Evolutionary conservation across 2,888 invertebrate genomes (phyloP).

Genomic region (Tipula helvola): DNA sequence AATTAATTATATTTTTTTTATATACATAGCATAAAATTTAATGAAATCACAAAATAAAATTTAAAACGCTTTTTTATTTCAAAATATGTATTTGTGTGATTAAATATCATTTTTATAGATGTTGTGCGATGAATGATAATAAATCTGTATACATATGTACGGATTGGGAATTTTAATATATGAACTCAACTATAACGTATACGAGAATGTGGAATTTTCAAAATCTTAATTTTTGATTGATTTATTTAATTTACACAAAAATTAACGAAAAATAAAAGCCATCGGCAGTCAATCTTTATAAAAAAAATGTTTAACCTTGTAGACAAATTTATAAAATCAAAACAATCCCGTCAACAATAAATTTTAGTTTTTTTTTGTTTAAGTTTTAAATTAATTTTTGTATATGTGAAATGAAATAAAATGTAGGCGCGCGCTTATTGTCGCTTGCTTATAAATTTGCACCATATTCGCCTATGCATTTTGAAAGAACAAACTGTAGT

Average conservation of each 20-base stretch:
- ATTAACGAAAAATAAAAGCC: neutral
- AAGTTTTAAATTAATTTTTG: neutral
- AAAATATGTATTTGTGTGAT: neutral
- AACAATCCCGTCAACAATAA: neutral
- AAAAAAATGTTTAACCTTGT: neutral
- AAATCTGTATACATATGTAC: neutral
- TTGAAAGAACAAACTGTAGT: too few species aligned
- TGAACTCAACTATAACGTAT: too few species aligned
- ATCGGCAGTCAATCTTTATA: neutral
- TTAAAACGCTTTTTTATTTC: neutral
- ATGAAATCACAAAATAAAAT: neutral
- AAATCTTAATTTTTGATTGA: neutral
- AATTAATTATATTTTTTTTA: neutral
- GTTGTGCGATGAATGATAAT: neutral
- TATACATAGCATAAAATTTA: neutral
- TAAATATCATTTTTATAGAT: neutral
- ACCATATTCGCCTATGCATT: too few species aligned
- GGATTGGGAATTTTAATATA: neutral
- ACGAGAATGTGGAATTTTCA: neutral
- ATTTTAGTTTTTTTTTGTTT: neutral
- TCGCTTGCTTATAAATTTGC: too few species aligned
- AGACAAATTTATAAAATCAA: neutral
- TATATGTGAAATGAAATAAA: neutral
- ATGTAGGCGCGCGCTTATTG: neutral
- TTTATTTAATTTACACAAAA: neutral